Conservation (phyloP, 2,888 invertebrate species). For the Ommatoiulus sabulosus region DNA sequence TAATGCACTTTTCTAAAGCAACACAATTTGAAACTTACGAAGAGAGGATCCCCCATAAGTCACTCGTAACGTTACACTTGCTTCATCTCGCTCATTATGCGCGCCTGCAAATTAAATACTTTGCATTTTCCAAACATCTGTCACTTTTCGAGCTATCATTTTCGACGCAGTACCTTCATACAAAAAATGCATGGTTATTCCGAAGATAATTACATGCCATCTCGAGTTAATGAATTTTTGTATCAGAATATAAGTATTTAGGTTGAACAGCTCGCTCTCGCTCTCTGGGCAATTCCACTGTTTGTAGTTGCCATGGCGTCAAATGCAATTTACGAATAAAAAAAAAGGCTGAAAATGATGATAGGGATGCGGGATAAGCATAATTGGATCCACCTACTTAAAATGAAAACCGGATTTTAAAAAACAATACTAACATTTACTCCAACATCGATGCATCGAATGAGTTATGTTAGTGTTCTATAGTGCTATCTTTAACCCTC, state of each 20-base stretch:
- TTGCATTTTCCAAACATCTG: conserved; percentile 48
- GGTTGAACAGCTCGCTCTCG: conserved; percentile 20
- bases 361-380: neutral
- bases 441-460: neutral
- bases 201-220: conserved; percentile 48
- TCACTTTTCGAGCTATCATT: conserved; percentile 45
- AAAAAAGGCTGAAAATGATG: conserved; percentile 24
- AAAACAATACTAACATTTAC: neutral
- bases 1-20: neutral
- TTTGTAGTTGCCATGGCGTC: conserved; percentile 38
- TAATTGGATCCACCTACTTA: neutral
- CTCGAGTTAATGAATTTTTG: conserved; percentile 48
- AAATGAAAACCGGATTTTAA: neutral
- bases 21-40: conserved; percentile 22
- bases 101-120: conserved; percentile 41
- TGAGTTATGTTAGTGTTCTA: too few relatives aligned
- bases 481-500: too few relatives aligned
- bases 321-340: neutral
- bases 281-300: conserved; percentile 13
- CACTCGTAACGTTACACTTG: neutral
- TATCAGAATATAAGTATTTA: conserved; percentile 25
- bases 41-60: neutral
- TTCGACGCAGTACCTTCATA: neutral
- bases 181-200: conserved; percentile 22
- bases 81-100: conserved; percentile 38